Conservation (phyloP, 2,797 vertebrate species). For the Catharus ustulatus region DNA sequence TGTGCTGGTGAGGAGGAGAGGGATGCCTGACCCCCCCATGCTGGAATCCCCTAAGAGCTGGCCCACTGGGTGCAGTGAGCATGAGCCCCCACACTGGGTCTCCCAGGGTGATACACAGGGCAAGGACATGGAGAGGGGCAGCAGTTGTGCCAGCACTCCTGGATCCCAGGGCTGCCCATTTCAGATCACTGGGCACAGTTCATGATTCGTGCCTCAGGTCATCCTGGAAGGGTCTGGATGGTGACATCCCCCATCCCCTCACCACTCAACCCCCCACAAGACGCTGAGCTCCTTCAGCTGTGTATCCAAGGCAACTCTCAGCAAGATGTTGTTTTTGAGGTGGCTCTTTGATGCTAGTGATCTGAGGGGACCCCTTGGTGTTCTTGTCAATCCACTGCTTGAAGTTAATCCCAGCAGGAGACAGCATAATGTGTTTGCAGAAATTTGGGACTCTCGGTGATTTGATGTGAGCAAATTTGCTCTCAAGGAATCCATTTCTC, state of each 20-base stretch:
- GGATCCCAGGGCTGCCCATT: neutral
- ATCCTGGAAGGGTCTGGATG: neutral
- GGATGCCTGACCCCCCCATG: neutral
- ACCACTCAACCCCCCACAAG: neutral
- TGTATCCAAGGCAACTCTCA: neutral
- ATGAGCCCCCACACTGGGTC: neutral
- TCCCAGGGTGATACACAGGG: fast-evolving
- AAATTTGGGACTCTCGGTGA: neutral
- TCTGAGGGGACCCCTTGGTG: neutral
- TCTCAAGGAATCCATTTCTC: neutral
- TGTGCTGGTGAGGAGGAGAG: neutral
- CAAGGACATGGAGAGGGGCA: neutral
- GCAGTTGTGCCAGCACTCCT: neutral
- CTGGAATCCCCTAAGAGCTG: neutral
- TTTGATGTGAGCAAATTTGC: neutral
- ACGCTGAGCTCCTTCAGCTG: neutral
- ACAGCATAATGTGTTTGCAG: neutral
- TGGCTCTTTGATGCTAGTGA: neutral
- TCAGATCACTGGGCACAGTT: neutral
- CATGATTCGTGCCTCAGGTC: neutral
- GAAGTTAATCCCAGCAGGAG: neutral
- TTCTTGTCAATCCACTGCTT: neutral
- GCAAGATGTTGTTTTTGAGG: neutral
- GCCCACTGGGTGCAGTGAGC: neutral
- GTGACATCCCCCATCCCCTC: neutral